phyloP scores from a whole-genome alignment of 1,140 invertebrate genomes.

The Drosophila lowei region DNA sequence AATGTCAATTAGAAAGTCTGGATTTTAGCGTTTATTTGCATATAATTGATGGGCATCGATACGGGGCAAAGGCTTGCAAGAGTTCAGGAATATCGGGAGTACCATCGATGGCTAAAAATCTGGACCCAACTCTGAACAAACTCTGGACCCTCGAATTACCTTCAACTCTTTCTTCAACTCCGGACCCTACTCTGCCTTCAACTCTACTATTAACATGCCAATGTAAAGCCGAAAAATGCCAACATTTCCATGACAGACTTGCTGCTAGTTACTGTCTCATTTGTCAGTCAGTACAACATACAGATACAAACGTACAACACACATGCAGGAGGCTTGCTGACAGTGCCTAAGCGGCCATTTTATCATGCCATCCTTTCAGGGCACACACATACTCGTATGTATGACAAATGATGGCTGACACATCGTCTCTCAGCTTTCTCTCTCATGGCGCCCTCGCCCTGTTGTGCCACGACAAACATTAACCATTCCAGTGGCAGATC shows the following conservation, averaged over 20 bases:
- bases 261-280: conserved; percentile 68
- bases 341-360: conserved; percentile 75
- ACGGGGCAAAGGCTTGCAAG: neutral
- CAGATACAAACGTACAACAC: too few species aligned
- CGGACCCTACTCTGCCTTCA: too few species aligned
- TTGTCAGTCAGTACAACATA: conserved; percentile 42
- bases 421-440: conserved; percentile 24
- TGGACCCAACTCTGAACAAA: neutral
- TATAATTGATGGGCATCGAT: conserved; percentile 41
- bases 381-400: conserved; percentile 10
- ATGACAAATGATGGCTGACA: conserved; percentile 66
- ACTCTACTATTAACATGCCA: conserved; percentile 11
- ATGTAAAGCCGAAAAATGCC: conserved; percentile 21
- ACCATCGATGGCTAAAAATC: too few species aligned
- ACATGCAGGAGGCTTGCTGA: conserved; percentile 19
- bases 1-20: conserved; percentile 33
- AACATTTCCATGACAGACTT: conserved; percentile 72
- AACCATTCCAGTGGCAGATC: conserved; percentile 19
- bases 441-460: too few species aligned
- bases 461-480: conserved; percentile 23
- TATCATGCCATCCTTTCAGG: conserved; percentile 74
- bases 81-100: neutral
- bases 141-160: too few species aligned
- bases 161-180: too few species aligned
- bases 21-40: conserved; percentile 48